These are phyloP conservation scores for Acipenser oxyrinchus DNA, from an alignment of 2,797 vertebrate species.

Conservation along the genomic window DNA sequence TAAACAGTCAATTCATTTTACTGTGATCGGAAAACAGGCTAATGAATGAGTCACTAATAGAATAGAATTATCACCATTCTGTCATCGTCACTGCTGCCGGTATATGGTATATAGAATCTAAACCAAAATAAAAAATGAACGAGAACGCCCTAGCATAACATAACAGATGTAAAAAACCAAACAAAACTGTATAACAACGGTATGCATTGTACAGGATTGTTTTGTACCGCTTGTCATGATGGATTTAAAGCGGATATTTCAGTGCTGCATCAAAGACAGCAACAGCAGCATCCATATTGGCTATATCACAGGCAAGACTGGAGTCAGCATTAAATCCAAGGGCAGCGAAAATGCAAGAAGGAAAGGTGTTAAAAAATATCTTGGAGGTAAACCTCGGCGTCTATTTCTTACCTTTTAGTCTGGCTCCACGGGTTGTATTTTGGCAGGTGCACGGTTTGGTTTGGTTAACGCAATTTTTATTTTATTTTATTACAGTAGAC, in stretches of 20 bases:
- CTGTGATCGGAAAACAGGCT: no score
- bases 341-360: constrained; percentile 9
- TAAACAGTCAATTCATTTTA: no score
- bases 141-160: background rate
- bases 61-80: no score
- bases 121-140: background rate
- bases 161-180: background rate
- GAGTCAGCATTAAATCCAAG: constrained; percentile 23
- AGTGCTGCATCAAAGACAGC: constrained; percentile 6
- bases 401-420: constrained; percentile 48
- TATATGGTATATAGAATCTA: background rate
- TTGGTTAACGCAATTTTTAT: constrained; percentile 32
- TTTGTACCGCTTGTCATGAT: background rate
- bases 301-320: constrained; percentile 2
- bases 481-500: constrained; percentile 40
- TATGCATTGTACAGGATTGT: background rate
- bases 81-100: background rate
- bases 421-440: constrained; percentile 32
- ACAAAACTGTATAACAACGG: background rate
- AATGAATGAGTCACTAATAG: no score
- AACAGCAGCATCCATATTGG: constrained; percentile 10
- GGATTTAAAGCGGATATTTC: constrained; percentile 1
- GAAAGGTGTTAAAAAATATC: background rate
- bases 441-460: constrained; percentile 32
- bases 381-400: background rate